A percentile compares a stretch with the other conserved stretches of the same genome.
These are phyloP conservation scores for Blennius ocellaris DNA, from an alignment of 2,113 vertebrate species.

Conservation along the genomic window DNA sequence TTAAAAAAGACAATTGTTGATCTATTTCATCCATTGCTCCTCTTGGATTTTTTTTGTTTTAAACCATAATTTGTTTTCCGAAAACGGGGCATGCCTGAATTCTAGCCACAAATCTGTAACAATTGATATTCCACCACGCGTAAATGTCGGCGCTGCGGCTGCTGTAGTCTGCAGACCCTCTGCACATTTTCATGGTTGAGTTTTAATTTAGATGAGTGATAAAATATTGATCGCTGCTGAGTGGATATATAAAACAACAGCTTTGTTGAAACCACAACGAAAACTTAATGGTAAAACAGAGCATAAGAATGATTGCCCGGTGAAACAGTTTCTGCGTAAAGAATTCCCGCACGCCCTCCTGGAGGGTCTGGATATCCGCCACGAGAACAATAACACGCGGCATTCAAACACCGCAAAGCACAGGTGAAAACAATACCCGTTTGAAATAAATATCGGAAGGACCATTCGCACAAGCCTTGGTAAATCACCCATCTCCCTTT, in stretches of 20 bases:
- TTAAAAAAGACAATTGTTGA: too few relatives aligned
- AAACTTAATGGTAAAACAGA: slow-evolving; percentile 33
- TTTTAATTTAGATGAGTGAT: slow-evolving; percentile 47
- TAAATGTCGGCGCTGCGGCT: slow-evolving; percentile 13
- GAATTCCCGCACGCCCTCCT: slow-evolving; percentile 16
- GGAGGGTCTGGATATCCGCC: slow-evolving; percentile 50
- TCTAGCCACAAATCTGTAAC: neutral
- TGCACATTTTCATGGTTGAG: slow-evolving; percentile 4
- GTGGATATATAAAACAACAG: slow-evolving; percentile 19
- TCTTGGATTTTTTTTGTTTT: too few relatives aligned
- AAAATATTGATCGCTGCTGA: neutral
- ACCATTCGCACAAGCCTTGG: slow-evolving; percentile 63
- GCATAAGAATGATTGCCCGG: slow-evolving; percentile 22
- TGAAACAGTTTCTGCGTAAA: slow-evolving; percentile 52
- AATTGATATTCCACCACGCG: neutral
- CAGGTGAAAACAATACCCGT: slow-evolving; percentile 57
- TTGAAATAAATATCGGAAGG: slow-evolving; percentile 62
- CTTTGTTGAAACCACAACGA: slow-evolving; percentile 48
- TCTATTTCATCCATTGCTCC: too few relatives aligned
- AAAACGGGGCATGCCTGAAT: too few relatives aligned
- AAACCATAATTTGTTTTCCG: too few relatives aligned
- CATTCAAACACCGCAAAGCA: slow-evolving; percentile 39
- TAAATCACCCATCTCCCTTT: slow-evolving; percentile 71
- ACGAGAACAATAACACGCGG: slow-evolving; percentile 53
- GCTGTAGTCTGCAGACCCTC: neutral